Base-by-base conservation (phyloP, 2,888 invertebrate genomes). In the Xanthia togata region DNA sequence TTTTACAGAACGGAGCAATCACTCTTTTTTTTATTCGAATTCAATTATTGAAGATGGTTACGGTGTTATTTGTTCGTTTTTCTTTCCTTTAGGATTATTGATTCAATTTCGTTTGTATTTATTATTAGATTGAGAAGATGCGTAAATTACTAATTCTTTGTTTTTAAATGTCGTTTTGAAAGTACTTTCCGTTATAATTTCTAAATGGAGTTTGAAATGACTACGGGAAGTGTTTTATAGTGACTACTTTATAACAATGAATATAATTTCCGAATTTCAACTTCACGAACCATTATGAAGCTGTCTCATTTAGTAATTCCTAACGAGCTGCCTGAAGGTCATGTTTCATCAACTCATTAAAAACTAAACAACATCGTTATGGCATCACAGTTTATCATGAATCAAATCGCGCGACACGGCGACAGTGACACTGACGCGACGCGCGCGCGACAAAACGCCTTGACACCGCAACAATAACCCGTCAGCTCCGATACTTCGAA, bases 391-490 rank as follows among this genome's bases (percentile, higher is more conserved):
- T 88, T 84, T 82, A 86, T 89, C 85, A 88, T 82, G 79, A 87
- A 87, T 88, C 85, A 86, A 65, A 62, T 64, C 74, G 68, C 82
- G 76, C 73, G 77, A 81, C 80, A 83, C 81, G 76, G 78, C 83
- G 85, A 85, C 87, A 81, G 82, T 86, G 88, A 86, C 81, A 78
- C 53, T 81, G 74, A 78, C 78, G 81, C 86, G 87, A 53, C 79
- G 73, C 87, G 85, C 65, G 70, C 73, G 84, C 85, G 84, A 91
- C 91, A 92, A 92, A 92, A 90, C 88, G 89, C 85, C 87, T 84
- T 85, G 87, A 87, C 87, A 84, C 85, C 84, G 82, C 86, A 86
- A 92, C 91, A 91, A 91, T 91, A 90, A 88, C 89, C 88, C 89
- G 85, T 85, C 89, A 90, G 89, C 87, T 88, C 86, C 89, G 88